These are phyloP conservation scores for Macaca mulatta DNA, from an alignment of 2,113 vertebrate genomes.

Conservation along the genomic window DNA sequence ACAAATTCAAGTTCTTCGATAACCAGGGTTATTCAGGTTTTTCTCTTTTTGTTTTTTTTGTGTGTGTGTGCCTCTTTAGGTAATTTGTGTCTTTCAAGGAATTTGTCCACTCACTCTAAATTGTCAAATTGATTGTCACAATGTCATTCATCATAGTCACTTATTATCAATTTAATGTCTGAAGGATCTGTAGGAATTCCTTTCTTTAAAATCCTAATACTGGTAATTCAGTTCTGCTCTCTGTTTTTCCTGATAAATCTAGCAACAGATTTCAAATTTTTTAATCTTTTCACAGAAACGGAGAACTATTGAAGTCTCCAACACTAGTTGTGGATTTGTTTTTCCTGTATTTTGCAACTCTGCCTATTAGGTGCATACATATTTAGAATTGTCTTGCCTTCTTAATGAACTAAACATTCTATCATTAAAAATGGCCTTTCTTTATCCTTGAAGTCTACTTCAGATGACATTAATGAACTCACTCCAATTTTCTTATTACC, in stretches of 20 bases:
- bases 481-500: not conserved
- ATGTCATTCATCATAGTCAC: not conserved
- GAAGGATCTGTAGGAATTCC: not conserved
- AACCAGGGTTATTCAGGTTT: not conserved
- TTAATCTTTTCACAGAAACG: not conserved
- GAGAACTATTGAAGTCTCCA: not conserved
- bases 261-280: not conserved
- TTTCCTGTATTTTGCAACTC: not conserved
- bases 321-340: not conserved
- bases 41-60: not conserved
- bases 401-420: not conserved
- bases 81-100: slow-evolving; percentile 45
- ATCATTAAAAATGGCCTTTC: not conserved
- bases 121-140: slow-evolving; percentile 31
- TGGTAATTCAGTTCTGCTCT: not conserved
- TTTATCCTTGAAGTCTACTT: not conserved
- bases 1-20: slow-evolving; percentile 31
- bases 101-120: slow-evolving; percentile 14
- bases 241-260: not conserved
- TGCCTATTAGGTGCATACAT: not conserved
- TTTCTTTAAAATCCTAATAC: not conserved
- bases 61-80: not conserved
- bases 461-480: not conserved
- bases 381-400: too few relatives aligned
- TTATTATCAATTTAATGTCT: not conserved